phyloP scores from a whole-genome alignment of 2,888 invertebrate genomes.

The Subacronicta megacephala region DNA sequence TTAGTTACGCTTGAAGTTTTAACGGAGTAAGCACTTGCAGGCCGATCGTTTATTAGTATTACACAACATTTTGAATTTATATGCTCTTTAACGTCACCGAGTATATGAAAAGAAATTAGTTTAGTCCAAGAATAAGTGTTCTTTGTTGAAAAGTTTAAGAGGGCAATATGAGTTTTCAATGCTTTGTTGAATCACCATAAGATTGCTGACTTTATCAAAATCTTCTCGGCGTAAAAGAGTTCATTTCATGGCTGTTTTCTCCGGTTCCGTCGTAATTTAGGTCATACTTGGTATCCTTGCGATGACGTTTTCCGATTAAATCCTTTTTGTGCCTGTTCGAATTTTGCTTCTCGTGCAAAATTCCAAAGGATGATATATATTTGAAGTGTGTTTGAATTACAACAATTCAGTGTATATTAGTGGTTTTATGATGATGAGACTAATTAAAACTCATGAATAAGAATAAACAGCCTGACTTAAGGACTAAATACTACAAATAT shows the following conservation, averaged over 20 bases:
- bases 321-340: constrained; percentile 37
- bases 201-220: constrained; percentile 50
- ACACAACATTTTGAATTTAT: constrained; percentile 69
- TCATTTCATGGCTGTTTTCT: constrained; percentile 40
- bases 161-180: constrained; percentile 39
- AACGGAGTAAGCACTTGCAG: constrained; percentile 70
- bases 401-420: too few relatives aligned
- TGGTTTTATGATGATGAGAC: not conserved
- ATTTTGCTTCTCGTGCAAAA: constrained; percentile 30
- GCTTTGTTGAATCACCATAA: constrained; percentile 37
- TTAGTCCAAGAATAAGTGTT: constrained; percentile 56
- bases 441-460: too few relatives aligned
- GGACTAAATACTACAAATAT: too few relatives aligned
- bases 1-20: constrained; percentile 79
- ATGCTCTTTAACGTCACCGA: constrained; percentile 59
- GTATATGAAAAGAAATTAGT: constrained; percentile 56
- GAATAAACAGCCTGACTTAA: too few relatives aligned
- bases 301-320: constrained; percentile 39
- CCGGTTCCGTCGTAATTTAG: constrained; percentile 43
- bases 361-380: not conserved
- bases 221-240: constrained; percentile 37
- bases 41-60: constrained; percentile 65
- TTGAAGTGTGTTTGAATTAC: not conserved
- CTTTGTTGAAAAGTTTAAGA: constrained; percentile 33
- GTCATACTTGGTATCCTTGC: constrained; percentile 28